Percentiles rank a stretch among this genome's conserved stretches.
Conservation (phyloP, 2,113 vertebrate species). For the Calyptommatus sinebrachiatus region DNA sequence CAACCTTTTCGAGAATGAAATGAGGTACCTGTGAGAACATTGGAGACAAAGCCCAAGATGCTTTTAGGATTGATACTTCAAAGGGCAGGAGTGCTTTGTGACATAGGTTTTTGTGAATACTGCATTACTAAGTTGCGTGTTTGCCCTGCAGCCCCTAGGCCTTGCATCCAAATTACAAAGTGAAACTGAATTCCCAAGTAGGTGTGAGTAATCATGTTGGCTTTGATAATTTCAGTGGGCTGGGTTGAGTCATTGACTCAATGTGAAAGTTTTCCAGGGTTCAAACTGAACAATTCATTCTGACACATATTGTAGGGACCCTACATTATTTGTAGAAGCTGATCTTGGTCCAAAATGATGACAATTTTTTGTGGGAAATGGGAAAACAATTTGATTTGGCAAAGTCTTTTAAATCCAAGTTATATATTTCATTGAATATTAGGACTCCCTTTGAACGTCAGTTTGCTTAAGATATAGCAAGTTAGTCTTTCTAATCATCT, state of each 20-base stretch:
- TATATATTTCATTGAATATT: background rate
- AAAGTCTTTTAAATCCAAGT: background rate
- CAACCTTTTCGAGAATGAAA: background rate
- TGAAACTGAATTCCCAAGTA: background rate
- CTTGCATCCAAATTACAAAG: background rate
- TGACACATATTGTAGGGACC: background rate
- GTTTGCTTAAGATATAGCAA: background rate
- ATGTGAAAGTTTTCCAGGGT: accelerated
- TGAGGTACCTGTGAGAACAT: background rate
- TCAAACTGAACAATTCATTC: background rate
- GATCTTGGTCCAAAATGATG: background rate
- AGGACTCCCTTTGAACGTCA: background rate
- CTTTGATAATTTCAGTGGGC: background rate
- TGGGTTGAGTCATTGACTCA: background rate
- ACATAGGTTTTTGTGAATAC: conserved; percentile 1
- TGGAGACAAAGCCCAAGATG: background rate
- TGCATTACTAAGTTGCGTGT: background rate
- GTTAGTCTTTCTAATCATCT: background rate
- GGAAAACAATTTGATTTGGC: background rate
- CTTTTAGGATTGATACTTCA: conserved; percentile 13
- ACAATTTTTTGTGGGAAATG: background rate
- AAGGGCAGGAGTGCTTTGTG: background rate
- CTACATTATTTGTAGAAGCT: background rate
- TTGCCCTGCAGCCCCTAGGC: background rate
- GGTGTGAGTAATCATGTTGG: background rate